phyloP scores from a whole-genome alignment of 1,140 invertebrate genomes.

The Mercenaria mercenaria region DNA sequence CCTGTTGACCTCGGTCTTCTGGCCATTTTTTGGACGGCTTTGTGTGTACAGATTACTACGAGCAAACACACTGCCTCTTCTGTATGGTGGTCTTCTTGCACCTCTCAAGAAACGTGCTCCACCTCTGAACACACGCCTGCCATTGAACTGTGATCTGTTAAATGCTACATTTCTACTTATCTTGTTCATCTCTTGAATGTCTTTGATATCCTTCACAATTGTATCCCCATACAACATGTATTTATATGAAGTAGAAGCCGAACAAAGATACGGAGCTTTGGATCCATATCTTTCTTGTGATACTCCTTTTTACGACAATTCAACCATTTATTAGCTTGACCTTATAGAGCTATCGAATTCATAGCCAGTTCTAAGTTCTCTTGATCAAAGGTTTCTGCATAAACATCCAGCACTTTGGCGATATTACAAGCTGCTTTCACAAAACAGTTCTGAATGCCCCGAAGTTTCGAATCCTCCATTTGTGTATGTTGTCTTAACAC shows the following conservation, averaged over 20 bases:
- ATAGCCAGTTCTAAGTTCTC: background rate
- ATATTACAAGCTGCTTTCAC: background rate
- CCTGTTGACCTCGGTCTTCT: background rate
- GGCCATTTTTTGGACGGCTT: background rate
- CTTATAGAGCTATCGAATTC: slow-evolving; percentile 1
- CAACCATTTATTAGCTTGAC: slow-evolving; percentile 27
- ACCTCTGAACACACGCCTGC: background rate
- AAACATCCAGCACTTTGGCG: background rate
- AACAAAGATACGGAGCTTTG: slow-evolving; percentile 13
- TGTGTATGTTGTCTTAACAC: slow-evolving; percentile 8
- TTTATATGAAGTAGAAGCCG: background rate
- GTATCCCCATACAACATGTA: background rate
- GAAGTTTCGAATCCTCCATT: slow-evolving; percentile 41
- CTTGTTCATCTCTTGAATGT: slow-evolving; percentile 20
- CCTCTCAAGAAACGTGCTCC: background rate
- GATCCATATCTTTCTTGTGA: slow-evolving; percentile 15
- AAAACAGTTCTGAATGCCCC: slow-evolving; percentile 29
- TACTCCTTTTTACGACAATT: slow-evolving; percentile 3
- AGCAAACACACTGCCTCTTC: background rate
- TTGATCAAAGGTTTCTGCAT: slow-evolving; percentile 22
- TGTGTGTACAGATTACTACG: background rate
- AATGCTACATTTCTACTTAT: background rate
- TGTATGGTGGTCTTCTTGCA: background rate
- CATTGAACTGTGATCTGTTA: background rate
- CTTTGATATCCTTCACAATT: slow-evolving; percentile 9